Evolutionary conservation across 1,140 invertebrate species (phyloP), one percentile per base, ranked within the genome.

Genomic region (Nomia melanderi): DNA sequence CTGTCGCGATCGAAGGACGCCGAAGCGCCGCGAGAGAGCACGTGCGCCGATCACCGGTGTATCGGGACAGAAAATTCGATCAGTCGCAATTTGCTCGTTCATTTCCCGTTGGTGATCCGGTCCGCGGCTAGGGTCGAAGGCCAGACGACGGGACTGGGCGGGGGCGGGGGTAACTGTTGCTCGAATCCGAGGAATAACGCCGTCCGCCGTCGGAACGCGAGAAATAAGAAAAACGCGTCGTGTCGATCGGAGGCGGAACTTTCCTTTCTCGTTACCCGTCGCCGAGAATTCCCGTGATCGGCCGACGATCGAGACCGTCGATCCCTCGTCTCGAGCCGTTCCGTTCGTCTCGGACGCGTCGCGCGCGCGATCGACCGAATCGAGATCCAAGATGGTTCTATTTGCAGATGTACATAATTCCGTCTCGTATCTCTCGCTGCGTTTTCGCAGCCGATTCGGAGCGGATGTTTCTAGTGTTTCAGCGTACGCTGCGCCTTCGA

Each of bases 61-160:
- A 41, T 44, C 25, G 41, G 25, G 17, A 59, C 23, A 31, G 44
- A 56, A 70, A 63, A 77, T 70, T 63, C 44, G 41, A 71, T 77
- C 75, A 54, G 11, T 70, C n/a, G 44, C 66, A 62, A 67, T 71
- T 76, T 56, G 14, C 20, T 69, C 73, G 36, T 66, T 57, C 27
- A 33, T 59, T 75, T 75, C 27, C 8, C 63, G 23, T 11, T 65
- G 39, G n/a, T 29, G 39, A 31, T 14, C 27, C 39, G 23, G 7
- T 25, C 50, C 29, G 11, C 8, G 20, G 27, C 62, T 17, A 56
- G 50, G 33, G 44, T 12, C 9, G 17, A 56, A 56, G 62, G 36
- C 4, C 20, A 33, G 27, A 44, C 25, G 25, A 27, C 17, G 27
- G 17, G 11, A 8, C 20, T 31, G n/a, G 20, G 27, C 3, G 33